Percentiles rank a stretch among this genome's conserved stretches.
Evolutionary conservation across 1,140 invertebrate genomes (phyloP).

Genomic region (Rhizoglyphus robini): DNA sequence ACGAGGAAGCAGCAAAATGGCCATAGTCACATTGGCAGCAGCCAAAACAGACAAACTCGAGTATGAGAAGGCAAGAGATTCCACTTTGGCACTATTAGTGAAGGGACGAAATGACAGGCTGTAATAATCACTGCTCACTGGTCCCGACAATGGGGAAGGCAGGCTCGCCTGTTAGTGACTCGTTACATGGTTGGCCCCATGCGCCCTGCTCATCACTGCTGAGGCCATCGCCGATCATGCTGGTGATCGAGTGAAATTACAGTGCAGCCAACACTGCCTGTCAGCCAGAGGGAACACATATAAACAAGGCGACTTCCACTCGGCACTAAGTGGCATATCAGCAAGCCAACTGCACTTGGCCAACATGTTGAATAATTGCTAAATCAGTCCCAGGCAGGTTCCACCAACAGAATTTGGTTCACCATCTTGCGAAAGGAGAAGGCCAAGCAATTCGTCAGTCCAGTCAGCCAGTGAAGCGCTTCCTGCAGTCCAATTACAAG

Average conservation of each 20-base stretch:
- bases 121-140: not conserved
- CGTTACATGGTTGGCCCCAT: not conserved
- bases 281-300: not conserved
- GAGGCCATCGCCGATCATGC: not conserved
- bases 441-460: too few species aligned
- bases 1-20: not conserved
- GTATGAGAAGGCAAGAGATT: not conserved
- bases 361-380: slow-evolving; percentile 14
- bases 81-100: not conserved
- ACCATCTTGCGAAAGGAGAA: not conserved
- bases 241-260: slow-evolving; percentile 7
- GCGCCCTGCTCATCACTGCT: not conserved
- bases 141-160: slow-evolving; percentile 6
- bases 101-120: not conserved
- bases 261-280: not conserved
- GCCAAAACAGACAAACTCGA: not conserved
- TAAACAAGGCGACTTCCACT: not conserved
- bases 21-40: not conserved
- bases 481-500: not conserved
- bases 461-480: not conserved
- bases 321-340: not conserved
- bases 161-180: slow-evolving; percentile 13
- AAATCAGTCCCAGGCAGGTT: not conserved
- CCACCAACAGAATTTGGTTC: not conserved
- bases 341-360: not conserved